Evolutionary conservation across 2,797 vertebrate genomes (phyloP), one percentile per base, ranked within the genome.

Genomic region (Parotocinclus haroldoi): DNA sequence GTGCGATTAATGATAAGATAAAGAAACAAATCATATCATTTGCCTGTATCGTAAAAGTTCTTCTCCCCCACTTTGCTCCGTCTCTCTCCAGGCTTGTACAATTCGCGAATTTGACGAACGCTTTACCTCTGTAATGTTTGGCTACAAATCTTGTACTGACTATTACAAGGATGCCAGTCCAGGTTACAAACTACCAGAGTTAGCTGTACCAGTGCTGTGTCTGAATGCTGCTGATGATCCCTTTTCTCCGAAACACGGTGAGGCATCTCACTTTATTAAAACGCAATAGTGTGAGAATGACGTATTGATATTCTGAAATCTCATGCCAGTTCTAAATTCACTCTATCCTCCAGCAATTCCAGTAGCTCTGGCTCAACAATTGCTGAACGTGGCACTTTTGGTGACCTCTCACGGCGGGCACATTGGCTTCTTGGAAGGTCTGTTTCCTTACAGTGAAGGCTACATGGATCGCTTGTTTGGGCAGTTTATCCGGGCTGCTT

Each of bases 151-250:
- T 0, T 92, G 88, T 16, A 7, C 18, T 0, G 85, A 91, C 3
- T 94, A 93, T 76, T 93, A 94, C 42, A 72, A 4, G 0, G 88
- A 89, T 0, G 86, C 91, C 65, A 94, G 92, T 58, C 93, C 93
- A 0, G 71, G 73, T 60, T 75, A 63, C 69, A 91, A 88, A 52
- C 85, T 92, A 10, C 82, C 78, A n/a, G 68, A 68, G 0, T 89
- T 88, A 13, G 63, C 73, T 0, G 85, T 88, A 7, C 93, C 93
- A 0, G 85, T 92, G 51, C 67, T 94, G 70, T 94, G 92, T 80
- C 91, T 95, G 72, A 94, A 92, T 1, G 92, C 92, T 0, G 85
- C 90, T 0, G 91, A 94, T 0, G 92, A 95, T 76, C 93, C 92
- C 36, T 93, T 95, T 76, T 94, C 90, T 11, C 92, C 92, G 0